Conservation (phyloP, 1,140 invertebrate species). For the Cecropterus lyciades region DNA sequence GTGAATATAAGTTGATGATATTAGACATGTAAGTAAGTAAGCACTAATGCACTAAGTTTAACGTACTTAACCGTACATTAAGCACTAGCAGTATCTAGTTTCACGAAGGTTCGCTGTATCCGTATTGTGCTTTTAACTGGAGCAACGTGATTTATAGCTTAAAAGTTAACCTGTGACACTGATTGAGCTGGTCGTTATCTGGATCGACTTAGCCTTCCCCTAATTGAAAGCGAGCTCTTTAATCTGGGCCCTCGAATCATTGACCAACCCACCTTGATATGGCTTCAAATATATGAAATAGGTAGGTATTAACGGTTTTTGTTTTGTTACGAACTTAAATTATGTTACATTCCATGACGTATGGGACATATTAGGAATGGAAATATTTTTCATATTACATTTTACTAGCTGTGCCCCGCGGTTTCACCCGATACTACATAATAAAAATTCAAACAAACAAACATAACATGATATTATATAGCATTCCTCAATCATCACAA, state of each 20-base stretch:
- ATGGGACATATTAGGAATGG: too few relatives aligned
- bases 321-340: background rate
- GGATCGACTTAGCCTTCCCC: conserved; percentile 23
- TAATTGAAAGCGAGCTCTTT: conserved; percentile 28
- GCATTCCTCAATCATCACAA: too few relatives aligned
- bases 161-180: conserved; percentile 38
- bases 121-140: conserved; percentile 31
- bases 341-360: too few relatives aligned
- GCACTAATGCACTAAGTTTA: conserved; percentile 7
- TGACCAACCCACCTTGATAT: background rate
- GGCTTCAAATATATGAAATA: background rate
- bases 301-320: too few relatives aligned
- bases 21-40: background rate
- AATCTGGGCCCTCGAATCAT: conserved; percentile 14
- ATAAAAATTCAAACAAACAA: too few relatives aligned
- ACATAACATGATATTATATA: too few relatives aligned
- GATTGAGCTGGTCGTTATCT: conserved; percentile 35
- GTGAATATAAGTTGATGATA: too few relatives aligned
- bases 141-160: conserved; percentile 36
- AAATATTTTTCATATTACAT: too few relatives aligned
- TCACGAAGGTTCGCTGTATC: background rate
- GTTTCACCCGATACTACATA: too few relatives aligned
- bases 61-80: conserved; percentile 18
- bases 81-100: conserved; percentile 11
- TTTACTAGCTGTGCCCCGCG: too few relatives aligned